Percentiles rank a stretch among this genome's conserved stretches.
phyloP scores from a whole-genome alignment of 2,888 invertebrate genomes.

The Drosophila anomalata region DNA sequence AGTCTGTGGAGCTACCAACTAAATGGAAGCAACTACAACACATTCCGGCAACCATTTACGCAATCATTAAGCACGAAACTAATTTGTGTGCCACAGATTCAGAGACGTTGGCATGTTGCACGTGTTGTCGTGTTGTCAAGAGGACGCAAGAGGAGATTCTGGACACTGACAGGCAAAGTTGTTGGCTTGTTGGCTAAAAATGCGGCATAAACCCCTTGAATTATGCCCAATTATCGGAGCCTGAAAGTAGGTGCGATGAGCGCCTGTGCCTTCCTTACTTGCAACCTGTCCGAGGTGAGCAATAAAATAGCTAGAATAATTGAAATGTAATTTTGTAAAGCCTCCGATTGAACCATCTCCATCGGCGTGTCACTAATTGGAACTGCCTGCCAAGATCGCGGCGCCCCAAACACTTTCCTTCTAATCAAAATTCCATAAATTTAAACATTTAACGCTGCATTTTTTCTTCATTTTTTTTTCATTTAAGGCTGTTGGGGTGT shows the following conservation, averaged over 20 bases:
- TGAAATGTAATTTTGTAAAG: constrained; percentile 72
- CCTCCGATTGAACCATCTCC: constrained; percentile 56
- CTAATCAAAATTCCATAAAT: constrained; percentile 72
- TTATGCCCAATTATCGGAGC: constrained; percentile 75
- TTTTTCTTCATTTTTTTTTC: constrained; percentile 15
- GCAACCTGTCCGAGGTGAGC: constrained; percentile 33
- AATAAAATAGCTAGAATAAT: constrained; percentile 73
- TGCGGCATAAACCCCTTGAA: constrained; percentile 74
- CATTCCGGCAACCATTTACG: constrained; percentile 77
- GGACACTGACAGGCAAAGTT: constrained; percentile 43
- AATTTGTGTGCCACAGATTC: constrained; percentile 65
- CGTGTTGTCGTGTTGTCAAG: constrained; percentile 68
- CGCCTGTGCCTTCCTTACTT: constrained; percentile 41
- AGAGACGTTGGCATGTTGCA: constrained; percentile 66
- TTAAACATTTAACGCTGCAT: constrained; percentile 48
- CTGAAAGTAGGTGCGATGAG: constrained; percentile 77
- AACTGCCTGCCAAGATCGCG: constrained; percentile 36
- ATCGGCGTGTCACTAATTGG: constrained; percentile 51
- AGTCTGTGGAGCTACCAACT: constrained; percentile 40
- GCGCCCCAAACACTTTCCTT: constrained; percentile 35
- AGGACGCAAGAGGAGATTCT: constrained; percentile 14
- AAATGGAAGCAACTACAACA: constrained; percentile 68
- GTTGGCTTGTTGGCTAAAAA: constrained; percentile 31
- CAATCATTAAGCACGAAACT: constrained; percentile 76
- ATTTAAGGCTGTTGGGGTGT: not conserved